Base-by-base conservation (phyloP, 2,888 invertebrate genomes). In the Chalcis sispes region DNA sequence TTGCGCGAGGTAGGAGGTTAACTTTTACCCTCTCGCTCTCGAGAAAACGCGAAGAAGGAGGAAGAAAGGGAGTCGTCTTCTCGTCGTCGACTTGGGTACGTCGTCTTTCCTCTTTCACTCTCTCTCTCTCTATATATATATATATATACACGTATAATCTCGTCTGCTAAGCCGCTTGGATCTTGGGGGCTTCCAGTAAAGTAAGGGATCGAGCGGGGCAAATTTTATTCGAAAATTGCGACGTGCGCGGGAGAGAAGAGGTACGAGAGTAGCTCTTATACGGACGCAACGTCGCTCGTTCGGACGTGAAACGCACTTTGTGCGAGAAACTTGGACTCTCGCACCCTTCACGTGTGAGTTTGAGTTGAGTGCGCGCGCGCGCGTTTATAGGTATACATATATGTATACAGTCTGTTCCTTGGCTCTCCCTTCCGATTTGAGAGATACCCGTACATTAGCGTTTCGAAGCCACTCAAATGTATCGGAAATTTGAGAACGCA, bases 221-320 rank as follows among this genome's bases (percentile, higher is more conserved):
- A 81, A 80, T 80, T 69, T 69, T 81, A 81, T 80, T 79, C 80
- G 58, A 66, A 79, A 79, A 81, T 66, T 40, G 54, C 78, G 80
- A 81, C 80, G 80, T 79, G 80, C 70, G 76, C 52, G 79, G 65
- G 62, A 23, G n/a, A 25, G 20, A 29, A 20, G 29, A 27, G 7
- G 58, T 18, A 18, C 25, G 54, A 27, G 27, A n/a, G n/a, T n/a
- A n/a, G n/a, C n/a, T n/a, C n/a, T n/a, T n/a, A n/a, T n/a, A n/a
- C n/a, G n/a, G n/a, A n/a, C 3, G 25, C 56, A 36, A 10, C n/a
- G 32, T n/a, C 29, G 18, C 10, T 32, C 32, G 36, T 50, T 77
- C 79, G 72, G 72, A 62, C 72, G 78, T 75, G 79, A 80, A 81
- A 80, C 78, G 79, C 77, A 78, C 76, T 77, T 72, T 66, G 52